Evolutionary conservation across 2,797 vertebrate species (phyloP).

Genomic region (Acestrorhynchus altus): DNA sequence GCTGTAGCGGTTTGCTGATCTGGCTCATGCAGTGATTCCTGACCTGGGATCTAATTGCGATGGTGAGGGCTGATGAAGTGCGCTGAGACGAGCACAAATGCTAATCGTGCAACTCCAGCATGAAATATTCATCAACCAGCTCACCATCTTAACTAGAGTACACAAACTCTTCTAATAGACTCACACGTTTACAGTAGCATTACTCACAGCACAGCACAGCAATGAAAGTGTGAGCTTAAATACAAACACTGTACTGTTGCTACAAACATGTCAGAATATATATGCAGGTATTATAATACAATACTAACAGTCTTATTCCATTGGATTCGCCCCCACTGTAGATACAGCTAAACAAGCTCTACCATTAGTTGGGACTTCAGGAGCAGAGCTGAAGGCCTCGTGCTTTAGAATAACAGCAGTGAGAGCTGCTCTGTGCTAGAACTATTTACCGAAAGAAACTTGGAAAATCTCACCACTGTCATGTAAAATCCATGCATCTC

Average conservation of each 20-base stretch:
- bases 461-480: too few relatives aligned
- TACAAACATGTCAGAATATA: background rate
- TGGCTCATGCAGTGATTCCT: conserved; percentile 7
- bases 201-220: background rate
- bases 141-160: conserved; percentile 9
- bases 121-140: conserved; percentile 7
- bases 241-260: background rate
- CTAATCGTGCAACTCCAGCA: conserved; percentile 2
- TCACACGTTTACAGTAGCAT: background rate
- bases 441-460: too few relatives aligned
- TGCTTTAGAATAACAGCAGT: too few relatives aligned
- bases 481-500: too few relatives aligned
- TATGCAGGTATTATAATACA: too few relatives aligned
- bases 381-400: too few relatives aligned
- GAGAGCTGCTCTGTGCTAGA: too few relatives aligned
- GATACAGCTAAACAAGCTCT: too few relatives aligned
- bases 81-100: conserved; percentile 8
- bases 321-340: too few relatives aligned
- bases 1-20: conserved; percentile 13
- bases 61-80: background rate
- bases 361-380: too few relatives aligned
- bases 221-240: background rate
- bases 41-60: conserved; percentile 8
- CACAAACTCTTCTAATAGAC: background rate
- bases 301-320: too few relatives aligned